phyloP scores from a whole-genome alignment of 1,140 invertebrate genomes.

The Manduca sexta region DNA sequence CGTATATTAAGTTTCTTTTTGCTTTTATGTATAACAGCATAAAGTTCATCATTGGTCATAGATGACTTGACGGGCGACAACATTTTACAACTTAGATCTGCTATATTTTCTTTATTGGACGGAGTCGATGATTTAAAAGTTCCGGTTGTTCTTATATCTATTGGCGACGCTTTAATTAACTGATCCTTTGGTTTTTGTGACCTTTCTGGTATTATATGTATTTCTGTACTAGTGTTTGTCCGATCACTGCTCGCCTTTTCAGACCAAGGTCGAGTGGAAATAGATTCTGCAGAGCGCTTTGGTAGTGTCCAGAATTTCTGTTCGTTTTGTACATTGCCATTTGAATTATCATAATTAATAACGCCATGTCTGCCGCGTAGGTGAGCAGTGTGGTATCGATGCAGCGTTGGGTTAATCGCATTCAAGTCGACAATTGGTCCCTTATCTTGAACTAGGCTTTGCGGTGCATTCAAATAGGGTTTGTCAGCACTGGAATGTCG shows the following conservation, averaged over 20 bases:
- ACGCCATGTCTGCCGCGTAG: conserved; percentile 42
- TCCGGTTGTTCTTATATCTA: conserved; percentile 73
- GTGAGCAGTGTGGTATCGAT: conserved; percentile 43
- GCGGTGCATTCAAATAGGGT: conserved; percentile 38
- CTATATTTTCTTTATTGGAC: conserved; percentile 58
- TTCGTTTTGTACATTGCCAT: conserved; percentile 22
- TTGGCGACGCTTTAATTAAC: conserved; percentile 76
- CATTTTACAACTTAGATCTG: conserved; percentile 56
- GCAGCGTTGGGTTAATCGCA: conserved; percentile 36
- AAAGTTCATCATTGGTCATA: conserved; percentile 84
- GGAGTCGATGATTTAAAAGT: conserved; percentile 77
- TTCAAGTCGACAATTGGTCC: conserved; percentile 34
- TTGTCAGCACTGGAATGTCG: conserved; percentile 73
- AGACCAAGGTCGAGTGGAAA: background rate
- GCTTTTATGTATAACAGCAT: conserved; percentile 84
- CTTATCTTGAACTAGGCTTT: conserved; percentile 26
- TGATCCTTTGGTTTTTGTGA: conserved; percentile 33
- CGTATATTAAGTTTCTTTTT: conserved; percentile 83
- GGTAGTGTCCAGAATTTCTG: conserved; percentile 64
- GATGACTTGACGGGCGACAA: conserved; percentile 80
- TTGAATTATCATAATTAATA: conserved; percentile 35
- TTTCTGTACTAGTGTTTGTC: conserved; percentile 5
- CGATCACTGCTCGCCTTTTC: conserved; percentile 9
- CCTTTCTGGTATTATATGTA: conserved; percentile 1
- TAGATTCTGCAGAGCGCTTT: conserved; percentile 34